phyloP scores from a whole-genome alignment of 2,113 vertebrate genomes.

The Coreoperca whiteheadi region DNA sequence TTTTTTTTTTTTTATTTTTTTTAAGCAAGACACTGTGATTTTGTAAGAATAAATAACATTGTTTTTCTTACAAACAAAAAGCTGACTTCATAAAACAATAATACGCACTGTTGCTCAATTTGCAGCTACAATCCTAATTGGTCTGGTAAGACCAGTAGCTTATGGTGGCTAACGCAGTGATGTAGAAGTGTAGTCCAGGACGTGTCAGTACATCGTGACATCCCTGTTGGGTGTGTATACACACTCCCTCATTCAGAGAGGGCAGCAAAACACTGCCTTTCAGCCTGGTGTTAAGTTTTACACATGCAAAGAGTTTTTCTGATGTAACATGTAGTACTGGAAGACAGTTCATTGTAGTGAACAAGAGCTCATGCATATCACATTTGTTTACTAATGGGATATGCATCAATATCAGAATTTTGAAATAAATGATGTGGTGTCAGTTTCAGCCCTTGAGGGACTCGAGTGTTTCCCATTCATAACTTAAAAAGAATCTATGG shows the following conservation, averaged over 20 bases:
- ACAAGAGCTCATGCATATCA: neutral
- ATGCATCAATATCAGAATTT: neutral
- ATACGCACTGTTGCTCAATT: neutral
- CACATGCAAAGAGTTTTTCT: neutral
- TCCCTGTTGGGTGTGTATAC: neutral
- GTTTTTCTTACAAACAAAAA: neutral
- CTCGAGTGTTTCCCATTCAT: slow-evolving; percentile 25
- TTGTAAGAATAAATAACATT: neutral
- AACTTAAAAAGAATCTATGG: slow-evolving; percentile 4
- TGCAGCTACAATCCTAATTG: neutral
- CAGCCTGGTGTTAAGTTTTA: neutral
- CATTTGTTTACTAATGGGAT: too few relatives aligned
- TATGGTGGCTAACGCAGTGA: neutral
- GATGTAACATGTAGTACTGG: neutral
- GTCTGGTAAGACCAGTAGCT: too few relatives aligned
- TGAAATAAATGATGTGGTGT: neutral
- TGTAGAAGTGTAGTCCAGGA: neutral
- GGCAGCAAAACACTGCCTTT: neutral
- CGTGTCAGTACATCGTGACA: neutral
- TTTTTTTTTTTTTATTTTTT: too few relatives aligned
- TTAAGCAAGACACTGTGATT: neutral
- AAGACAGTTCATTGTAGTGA: neutral
- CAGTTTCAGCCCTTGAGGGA: neutral
- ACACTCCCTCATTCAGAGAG: too few relatives aligned
- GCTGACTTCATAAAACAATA: neutral